Conservation (phyloP, 1,140 invertebrate species). For the Apis mellifera region DNA sequence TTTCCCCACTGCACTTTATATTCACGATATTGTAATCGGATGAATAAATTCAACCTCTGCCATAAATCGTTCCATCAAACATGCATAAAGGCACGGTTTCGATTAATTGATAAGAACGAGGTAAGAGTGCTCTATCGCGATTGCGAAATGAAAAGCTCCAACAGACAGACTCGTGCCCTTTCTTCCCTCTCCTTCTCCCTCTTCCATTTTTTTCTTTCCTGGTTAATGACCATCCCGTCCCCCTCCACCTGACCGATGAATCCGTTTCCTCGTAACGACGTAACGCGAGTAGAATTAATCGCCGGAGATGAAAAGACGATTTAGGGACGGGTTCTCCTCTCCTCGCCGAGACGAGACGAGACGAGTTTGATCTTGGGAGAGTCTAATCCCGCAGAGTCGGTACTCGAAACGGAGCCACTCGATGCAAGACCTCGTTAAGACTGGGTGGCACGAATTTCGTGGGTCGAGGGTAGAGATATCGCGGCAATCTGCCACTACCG, state of each 20-base stretch:
- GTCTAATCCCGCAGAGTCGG: constrained; percentile 60
- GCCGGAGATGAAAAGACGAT: constrained; percentile 67
- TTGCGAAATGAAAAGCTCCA: constrained; percentile 7
- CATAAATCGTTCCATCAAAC: constrained; percentile 41
- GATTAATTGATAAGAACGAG: constrained; percentile 50
- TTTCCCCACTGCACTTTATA: constrained; percentile 35
- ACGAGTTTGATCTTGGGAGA: constrained; percentile 64
- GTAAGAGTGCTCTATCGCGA: constrained; percentile 15
- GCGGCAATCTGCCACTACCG: constrained; percentile 48
- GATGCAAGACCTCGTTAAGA: constrained; percentile 59
- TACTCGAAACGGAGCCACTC: constrained; percentile 60
- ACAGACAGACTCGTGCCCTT: background rate
- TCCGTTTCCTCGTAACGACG: constrained; percentile 29
- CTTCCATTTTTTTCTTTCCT: background rate
- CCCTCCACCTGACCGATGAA: background rate
- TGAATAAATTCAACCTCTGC: constrained; percentile 48
- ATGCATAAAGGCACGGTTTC: constrained; percentile 28
- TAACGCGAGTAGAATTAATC: constrained; percentile 59
- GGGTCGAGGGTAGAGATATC: constrained; percentile 20
- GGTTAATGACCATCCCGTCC: background rate
- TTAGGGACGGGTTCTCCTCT: constrained; percentile 51
- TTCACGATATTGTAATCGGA: constrained; percentile 47
- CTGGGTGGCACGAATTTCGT: constrained; percentile 39
- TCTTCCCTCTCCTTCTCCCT: background rate
- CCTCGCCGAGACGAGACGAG: constrained; percentile 16